Percentiles rank a stretch among this genome's conserved stretches.
Evolutionary conservation across 2,113 vertebrate species (phyloP).

Genomic region (Saguinus imperator): DNA sequence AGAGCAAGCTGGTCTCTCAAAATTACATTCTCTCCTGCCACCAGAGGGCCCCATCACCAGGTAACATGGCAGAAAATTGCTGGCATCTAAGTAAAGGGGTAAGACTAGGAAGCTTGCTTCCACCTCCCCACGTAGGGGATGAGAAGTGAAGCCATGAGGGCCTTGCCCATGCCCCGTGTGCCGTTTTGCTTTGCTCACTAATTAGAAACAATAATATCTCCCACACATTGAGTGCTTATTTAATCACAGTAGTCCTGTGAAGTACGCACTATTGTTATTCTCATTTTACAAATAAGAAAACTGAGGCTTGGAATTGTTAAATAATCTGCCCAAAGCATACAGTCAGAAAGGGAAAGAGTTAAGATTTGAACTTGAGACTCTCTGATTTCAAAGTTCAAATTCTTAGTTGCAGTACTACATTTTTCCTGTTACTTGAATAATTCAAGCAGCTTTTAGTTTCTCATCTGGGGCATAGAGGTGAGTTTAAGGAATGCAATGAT

Average conservation of each 20-base stretch:
- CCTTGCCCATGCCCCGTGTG: background rate
- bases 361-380: background rate
- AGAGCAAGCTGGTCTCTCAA: background rate
- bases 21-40: background rate
- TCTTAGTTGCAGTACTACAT: background rate
- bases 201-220: background rate
- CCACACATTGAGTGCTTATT: background rate
- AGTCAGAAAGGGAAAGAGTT: background rate
- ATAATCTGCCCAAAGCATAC: background rate
- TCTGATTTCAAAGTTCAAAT: background rate
- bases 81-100: background rate
- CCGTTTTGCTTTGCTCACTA: background rate
- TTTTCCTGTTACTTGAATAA: background rate
- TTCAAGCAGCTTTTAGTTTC: background rate
- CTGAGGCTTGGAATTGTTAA: background rate
- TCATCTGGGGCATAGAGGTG: background rate
- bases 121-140: background rate
- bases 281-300: slow-evolving; percentile 18
- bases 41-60: slow-evolving; percentile 12
- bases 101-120: background rate
- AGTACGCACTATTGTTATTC: background rate
- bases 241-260: background rate
- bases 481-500: background rate
- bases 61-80: background rate
- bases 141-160: background rate